Percentiles rank a stretch among this genome's conserved stretches.
Evolutionary conservation across 2,113 vertebrate genomes (phyloP).

Genomic region (Dicrurus megarhynchus): DNA sequence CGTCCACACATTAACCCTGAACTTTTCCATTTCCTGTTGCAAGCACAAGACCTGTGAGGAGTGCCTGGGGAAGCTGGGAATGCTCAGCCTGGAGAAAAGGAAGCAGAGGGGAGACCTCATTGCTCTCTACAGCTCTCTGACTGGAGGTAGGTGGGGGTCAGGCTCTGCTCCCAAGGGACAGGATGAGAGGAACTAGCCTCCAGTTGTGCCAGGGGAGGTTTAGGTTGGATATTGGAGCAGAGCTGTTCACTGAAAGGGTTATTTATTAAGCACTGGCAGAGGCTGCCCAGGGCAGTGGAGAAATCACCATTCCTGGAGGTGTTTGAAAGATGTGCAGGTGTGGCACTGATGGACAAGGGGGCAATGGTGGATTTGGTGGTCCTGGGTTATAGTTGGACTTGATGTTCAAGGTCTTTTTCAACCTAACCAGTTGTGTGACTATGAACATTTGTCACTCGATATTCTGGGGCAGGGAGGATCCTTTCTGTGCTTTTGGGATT

Average conservation of each 20-base stretch:
- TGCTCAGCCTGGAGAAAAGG: background rate
- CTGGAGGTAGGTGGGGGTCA: background rate
- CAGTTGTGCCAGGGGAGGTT: background rate
- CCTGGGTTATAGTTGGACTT: background rate
- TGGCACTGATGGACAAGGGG: background rate
- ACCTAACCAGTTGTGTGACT: background rate
- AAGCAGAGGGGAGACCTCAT: background rate
- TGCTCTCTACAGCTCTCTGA: background rate
- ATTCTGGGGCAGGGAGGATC: no score
- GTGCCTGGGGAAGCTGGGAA: background rate
- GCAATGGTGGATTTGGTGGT: background rate
- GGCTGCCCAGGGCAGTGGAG: background rate
- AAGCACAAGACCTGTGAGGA: background rate
- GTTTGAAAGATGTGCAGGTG: background rate
- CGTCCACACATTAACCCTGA: background rate
- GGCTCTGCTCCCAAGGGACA: background rate
- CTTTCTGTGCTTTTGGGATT: background rate
- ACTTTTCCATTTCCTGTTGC: background rate
- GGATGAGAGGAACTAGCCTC: background rate
- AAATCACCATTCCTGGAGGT: background rate
- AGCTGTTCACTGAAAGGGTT: background rate
- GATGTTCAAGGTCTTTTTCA: rapidly evolving
- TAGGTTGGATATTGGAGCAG: background rate
- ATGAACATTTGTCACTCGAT: background rate
- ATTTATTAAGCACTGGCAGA: background rate